Base-by-base conservation (phyloP, 2,113 vertebrate genomes). In the Nycticebus coucang region DNA sequence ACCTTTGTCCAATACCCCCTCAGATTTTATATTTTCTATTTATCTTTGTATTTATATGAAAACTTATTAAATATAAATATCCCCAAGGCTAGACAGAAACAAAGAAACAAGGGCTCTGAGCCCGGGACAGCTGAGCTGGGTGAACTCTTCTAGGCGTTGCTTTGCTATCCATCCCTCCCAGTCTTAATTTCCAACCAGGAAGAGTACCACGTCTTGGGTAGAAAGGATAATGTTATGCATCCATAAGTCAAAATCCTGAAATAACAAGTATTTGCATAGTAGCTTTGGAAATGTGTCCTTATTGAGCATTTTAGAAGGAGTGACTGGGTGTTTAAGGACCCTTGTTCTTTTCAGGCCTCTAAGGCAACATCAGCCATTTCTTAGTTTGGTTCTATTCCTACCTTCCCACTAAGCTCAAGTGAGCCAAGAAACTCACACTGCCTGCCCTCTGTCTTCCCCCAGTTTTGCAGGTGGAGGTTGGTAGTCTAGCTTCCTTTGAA, bases 11-110 rank as follows among this genome's bases (percentile, higher is more conserved):
- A 95, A 94, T 60, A 95, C 82, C 95, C 94, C 96, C 94, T 89
- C 97, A 98, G 98, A 98, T 98, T 98, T 98, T 99, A 98, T 98
- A 99, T 98, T 99, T 99, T 98, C 98, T 98, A 98, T 96, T 98
- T 97, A 96, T 98, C 98, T 98, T 98, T 98, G 98, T 99, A 98
- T 98, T 98, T 98, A 98, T 98, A 98, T 98, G 98, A 97, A 98
- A 97, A 98, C 98, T 98, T 98, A 98, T 97, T 98, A 98, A 98
- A 96, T 97, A 98, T 98, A 81, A 97, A 97, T 98, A 97, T 97
- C 97, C 97, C 97, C 71, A 89, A 93, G 93, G 96, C 94, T 96
- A 81, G 66, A 64, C 24, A 64, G 62, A 64, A 64, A 64, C 62
- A 93, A 83, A 92, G 92, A 93, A 97, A 92, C 72, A 89, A 97